A percentile compares a stretch with the other conserved stretches of the same genome.
phyloP scores from a whole-genome alignment of 2,888 invertebrate genomes.

The Hirudinaria manillensis region DNA sequence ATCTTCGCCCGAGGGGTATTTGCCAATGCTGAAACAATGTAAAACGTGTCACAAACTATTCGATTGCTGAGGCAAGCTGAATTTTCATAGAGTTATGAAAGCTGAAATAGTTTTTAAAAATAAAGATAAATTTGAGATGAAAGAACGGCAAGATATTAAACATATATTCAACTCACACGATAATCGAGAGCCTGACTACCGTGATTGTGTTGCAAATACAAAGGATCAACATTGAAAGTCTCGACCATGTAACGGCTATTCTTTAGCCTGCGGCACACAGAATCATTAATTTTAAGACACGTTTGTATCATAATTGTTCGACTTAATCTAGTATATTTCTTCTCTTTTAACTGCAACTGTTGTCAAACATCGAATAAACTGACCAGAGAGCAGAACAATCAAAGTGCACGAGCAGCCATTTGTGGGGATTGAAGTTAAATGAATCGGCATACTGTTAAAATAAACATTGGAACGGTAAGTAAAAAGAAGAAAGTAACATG shows the following conservation, averaged over 20 bases:
- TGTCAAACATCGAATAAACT: not conserved
- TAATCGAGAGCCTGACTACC: slow-evolving; percentile 51
- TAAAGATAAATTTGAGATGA: no score
- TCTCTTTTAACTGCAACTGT: not conserved
- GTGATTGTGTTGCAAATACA: slow-evolving; percentile 52
- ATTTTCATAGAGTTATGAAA: no score
- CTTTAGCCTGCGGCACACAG: slow-evolving; percentile 63
- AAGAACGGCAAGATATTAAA: no score
- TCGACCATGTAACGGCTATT: slow-evolving; percentile 48
- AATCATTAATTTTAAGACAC: not conserved
- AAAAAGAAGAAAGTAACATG: no score
- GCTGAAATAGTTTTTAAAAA: no score
- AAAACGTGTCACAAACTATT: not conserved
- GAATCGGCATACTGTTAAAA: slow-evolving; percentile 69
- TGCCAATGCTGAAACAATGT: slow-evolving; percentile 70
- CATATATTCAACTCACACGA: slow-evolving; percentile 48
- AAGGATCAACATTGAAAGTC: slow-evolving; percentile 53
- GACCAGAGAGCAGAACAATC: slow-evolving; percentile 98
- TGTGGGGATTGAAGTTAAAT: slow-evolving; percentile 94
- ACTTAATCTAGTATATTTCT: not conserved
- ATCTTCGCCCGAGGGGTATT: slow-evolving; percentile 77
- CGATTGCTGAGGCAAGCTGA: no score
- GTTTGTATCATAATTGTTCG: not conserved
- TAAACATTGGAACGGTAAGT: not conserved
- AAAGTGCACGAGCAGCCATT: slow-evolving; percentile 96